Evolutionary conservation across 2,888 invertebrate genomes (phyloP).

Genomic region (Tipula unca): DNA sequence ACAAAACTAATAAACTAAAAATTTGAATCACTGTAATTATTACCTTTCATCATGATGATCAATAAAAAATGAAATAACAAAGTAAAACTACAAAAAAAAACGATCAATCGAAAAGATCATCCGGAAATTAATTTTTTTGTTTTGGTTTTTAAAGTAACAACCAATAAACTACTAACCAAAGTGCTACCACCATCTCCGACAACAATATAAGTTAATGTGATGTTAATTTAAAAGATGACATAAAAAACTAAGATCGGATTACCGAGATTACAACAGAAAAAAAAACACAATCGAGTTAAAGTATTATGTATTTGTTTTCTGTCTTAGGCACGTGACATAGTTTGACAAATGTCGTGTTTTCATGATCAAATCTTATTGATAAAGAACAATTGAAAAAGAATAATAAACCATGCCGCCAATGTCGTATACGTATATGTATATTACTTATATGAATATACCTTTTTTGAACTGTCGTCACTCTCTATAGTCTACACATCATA

Average conservation of each 20-base stretch:
- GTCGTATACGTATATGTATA: neutral
- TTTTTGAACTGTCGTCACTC: neutral
- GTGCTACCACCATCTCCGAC: neutral
- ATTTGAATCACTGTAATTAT: neutral
- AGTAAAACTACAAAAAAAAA: neutral
- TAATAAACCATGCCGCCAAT: neutral
- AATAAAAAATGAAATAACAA: neutral
- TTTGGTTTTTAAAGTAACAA: neutral
- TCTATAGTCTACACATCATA: neutral
- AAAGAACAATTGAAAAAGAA: neutral
- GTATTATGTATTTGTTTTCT: neutral
- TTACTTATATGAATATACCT: neutral
- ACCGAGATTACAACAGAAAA: neutral
- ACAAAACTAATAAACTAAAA: neutral
- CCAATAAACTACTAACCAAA: neutral
- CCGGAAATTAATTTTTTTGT: neutral
- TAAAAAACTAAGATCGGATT: neutral
- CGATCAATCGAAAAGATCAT: conserved; percentile 8
- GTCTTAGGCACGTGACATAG: neutral
- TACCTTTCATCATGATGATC: neutral
- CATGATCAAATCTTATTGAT: neutral
- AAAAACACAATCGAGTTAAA: neutral
- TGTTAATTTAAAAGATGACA: conserved; percentile 14
- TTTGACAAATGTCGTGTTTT: neutral
- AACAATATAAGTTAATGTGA: neutral